These are phyloP conservation scores for Pipra filicauda DNA, from an alignment of 2,113 vertebrate genomes.

Conservation along the genomic window DNA sequence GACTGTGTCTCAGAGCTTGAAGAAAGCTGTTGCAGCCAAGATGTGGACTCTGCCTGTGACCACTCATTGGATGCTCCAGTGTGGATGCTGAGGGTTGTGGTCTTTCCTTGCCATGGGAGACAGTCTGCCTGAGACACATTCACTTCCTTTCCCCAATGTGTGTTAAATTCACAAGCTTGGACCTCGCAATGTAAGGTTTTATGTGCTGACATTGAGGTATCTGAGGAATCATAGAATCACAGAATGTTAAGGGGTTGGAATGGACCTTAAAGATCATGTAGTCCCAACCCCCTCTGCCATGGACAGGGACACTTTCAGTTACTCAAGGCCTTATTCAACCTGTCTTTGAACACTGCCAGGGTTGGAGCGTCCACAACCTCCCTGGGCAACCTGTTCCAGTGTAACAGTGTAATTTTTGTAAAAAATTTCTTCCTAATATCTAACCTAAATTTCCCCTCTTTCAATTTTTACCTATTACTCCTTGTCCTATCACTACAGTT, in stretches of 20 bases:
- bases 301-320: not conserved
- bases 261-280: not conserved
- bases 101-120: not conserved
- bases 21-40: not conserved
- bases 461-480: not conserved
- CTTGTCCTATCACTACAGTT: not conserved
- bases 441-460: not conserved
- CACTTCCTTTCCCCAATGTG: not conserved
- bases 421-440: not conserved
- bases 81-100: not conserved
- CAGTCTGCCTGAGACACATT: not conserved
- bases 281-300: rapidly evolving
- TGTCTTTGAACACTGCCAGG: not conserved
- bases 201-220: not conserved
- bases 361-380: not conserved
- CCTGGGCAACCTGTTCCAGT: not conserved
- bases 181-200: not conserved
- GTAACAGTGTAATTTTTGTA: not conserved
- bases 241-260: not conserved
- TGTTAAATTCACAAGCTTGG: not conserved
- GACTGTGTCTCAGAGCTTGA: not conserved
- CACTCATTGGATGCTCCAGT: not conserved
- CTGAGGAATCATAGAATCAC: not conserved
- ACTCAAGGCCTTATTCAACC: not conserved
- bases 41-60: not conserved